Evolutionary conservation across 2,888 invertebrate genomes (phyloP).

Genomic region (Seira ritae): DNA sequence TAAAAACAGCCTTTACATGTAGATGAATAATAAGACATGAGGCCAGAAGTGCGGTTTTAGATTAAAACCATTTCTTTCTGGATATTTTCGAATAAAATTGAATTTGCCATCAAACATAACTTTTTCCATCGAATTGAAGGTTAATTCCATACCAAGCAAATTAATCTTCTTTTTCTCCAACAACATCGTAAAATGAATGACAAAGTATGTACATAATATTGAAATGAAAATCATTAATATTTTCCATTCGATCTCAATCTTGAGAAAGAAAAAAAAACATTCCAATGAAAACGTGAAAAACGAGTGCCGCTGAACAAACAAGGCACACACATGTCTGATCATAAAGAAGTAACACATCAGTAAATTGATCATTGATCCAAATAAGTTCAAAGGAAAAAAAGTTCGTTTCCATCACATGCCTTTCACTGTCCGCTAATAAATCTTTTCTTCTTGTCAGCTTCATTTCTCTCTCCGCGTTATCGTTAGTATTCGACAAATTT

Average conservation of each 20-base stretch:
- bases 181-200: too few species aligned
- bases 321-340: constrained; percentile 30
- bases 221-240: too few species aligned
- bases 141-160: too few species aligned
- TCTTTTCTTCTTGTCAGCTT: constrained; percentile 37
- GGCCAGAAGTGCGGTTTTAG: background rate
- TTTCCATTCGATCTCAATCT: too few species aligned
- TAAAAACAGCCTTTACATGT: too few species aligned
- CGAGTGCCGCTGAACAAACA: constrained; percentile 22
- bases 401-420: background rate
- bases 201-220: too few species aligned
- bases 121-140: too few species aligned
- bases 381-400: constrained; percentile 39
- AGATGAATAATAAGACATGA: too few species aligned
- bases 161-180: too few species aligned
- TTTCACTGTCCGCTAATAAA: constrained; percentile 29
- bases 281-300: constrained; percentile 9
- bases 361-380: constrained; percentile 59
- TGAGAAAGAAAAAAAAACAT: too few species aligned
- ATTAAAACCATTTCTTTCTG: background rate
- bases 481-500: background rate
- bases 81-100: too few species aligned
- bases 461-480: background rate
- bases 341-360: constrained; percentile 42
- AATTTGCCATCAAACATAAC: too few species aligned